A percentile compares a stretch with the other conserved stretches of the same genome.
phyloP scores from a whole-genome alignment of 2,888 invertebrate genomes.

The Odontomyia ornata region DNA sequence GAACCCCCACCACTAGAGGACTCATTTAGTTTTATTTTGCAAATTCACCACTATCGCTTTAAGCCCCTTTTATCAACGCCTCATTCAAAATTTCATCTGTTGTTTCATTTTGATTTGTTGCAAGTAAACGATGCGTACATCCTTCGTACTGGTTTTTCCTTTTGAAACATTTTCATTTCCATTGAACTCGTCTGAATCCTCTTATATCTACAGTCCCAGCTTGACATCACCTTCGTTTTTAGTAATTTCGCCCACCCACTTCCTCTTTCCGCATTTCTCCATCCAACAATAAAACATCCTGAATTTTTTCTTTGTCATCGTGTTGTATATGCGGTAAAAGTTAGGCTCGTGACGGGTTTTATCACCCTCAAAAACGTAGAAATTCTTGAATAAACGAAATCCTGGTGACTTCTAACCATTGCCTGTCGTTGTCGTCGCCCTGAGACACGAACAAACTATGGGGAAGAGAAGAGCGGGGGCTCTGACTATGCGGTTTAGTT shows the following conservation, averaged over 20 bases:
- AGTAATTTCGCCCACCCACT: too few relatives aligned
- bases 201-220: conserved; percentile 32
- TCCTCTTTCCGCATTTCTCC: background rate
- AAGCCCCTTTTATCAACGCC: conserved; percentile 23
- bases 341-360: conserved; percentile 27
- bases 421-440: background rate
- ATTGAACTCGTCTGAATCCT: conserved; percentile 31
- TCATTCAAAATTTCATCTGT: conserved; percentile 42
- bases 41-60: background rate
- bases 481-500: background rate
- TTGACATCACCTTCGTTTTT: conserved; percentile 30
- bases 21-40: background rate
- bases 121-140: conserved; percentile 49
- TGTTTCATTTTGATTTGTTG: conserved; percentile 46
- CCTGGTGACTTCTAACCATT: conserved; percentile 15
- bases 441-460: too few relatives aligned
- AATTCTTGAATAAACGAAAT: background rate
- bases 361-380: conserved; percentile 17
- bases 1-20: too few relatives aligned
- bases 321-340: conserved; percentile 13
- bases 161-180: conserved; percentile 45
- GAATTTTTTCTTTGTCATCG: conserved; percentile 9
- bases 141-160: conserved; percentile 39
- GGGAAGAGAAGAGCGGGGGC: too few relatives aligned
- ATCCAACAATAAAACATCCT: conserved; percentile 23